Evolutionary conservation across 2,888 invertebrate species (phyloP).

Genomic region (Podotricha telesiphe): DNA sequence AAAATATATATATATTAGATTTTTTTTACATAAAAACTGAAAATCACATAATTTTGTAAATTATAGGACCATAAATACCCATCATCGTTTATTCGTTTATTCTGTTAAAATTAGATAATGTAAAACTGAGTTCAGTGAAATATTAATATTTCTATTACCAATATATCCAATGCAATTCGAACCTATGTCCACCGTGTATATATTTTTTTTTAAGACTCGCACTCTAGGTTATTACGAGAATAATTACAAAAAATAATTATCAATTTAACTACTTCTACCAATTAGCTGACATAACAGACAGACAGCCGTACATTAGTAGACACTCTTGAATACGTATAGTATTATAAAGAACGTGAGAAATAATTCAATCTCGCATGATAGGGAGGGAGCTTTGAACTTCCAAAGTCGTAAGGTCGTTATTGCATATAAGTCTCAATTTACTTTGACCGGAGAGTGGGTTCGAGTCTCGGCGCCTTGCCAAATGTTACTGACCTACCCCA

Average conservation of each 20-base stretch:
- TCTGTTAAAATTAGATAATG: too few species aligned
- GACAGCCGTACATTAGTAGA: constrained; percentile 1
- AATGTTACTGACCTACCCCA: constrained; percentile 53
- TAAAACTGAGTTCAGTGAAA: background rate
- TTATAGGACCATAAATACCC: background rate
- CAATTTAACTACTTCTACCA: too few species aligned
- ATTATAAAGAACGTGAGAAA: constrained; percentile 19
- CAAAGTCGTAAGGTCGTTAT: constrained; percentile 43
- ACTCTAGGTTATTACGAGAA: too few species aligned
- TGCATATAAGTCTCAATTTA: constrained; percentile 43
- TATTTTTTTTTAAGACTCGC: background rate
- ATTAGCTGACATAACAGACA: background rate
- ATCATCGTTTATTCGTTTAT: too few species aligned
- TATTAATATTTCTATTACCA: background rate
- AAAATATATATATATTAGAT: too few species aligned
- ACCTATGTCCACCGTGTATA: background rate
- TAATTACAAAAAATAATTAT: too few species aligned
- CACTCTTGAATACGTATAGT: background rate
- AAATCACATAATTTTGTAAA: background rate
- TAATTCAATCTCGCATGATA: constrained; percentile 33
- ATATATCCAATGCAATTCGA: background rate
- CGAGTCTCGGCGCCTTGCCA: constrained; percentile 49
- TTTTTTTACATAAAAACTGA: too few species aligned
- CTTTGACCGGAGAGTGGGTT: constrained; percentile 40
- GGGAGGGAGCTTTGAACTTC: constrained; percentile 34